phyloP scores from a whole-genome alignment of 2,888 invertebrate species.

The Diploptera punctata region DNA sequence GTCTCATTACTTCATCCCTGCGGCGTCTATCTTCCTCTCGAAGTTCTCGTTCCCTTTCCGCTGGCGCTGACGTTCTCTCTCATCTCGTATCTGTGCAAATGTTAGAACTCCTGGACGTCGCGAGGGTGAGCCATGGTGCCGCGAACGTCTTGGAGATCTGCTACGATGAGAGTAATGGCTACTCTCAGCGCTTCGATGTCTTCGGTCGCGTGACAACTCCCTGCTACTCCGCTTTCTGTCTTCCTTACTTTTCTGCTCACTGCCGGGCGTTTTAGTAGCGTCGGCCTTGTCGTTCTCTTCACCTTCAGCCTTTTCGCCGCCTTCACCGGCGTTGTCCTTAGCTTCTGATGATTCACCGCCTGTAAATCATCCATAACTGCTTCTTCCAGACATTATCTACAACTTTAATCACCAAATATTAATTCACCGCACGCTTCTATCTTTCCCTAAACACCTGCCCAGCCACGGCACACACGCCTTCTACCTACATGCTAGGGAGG shows the following conservation, averaged over 20 bases:
- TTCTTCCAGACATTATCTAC: too few relatives aligned
- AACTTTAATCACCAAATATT: background rate
- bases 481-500: too few relatives aligned
- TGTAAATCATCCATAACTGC: too few relatives aligned
- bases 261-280: constrained; percentile 44
- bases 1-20: constrained; percentile 77
- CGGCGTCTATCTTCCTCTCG: constrained; percentile 83
- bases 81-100: constrained; percentile 81
- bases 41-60: constrained; percentile 78
- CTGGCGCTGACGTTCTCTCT: constrained; percentile 75
- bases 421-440: too few relatives aligned
- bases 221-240: constrained; percentile 45
- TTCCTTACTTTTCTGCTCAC: constrained; percentile 53
- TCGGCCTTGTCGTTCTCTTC: constrained; percentile 57
- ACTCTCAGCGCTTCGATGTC: constrained; percentile 39
- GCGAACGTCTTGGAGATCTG: constrained; percentile 33
- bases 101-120: constrained; percentile 70
- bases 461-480: too few relatives aligned
- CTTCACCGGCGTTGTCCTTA: background rate
- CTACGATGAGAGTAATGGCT: constrained; percentile 38
- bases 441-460: too few relatives aligned
- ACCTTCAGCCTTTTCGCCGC: background rate
- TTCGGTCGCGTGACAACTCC: constrained; percentile 27
- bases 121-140: constrained; percentile 48
- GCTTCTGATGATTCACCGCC: too few relatives aligned